Conservation (phyloP, 2,113 vertebrate species). For the Lepidothrix coronata region DNA sequence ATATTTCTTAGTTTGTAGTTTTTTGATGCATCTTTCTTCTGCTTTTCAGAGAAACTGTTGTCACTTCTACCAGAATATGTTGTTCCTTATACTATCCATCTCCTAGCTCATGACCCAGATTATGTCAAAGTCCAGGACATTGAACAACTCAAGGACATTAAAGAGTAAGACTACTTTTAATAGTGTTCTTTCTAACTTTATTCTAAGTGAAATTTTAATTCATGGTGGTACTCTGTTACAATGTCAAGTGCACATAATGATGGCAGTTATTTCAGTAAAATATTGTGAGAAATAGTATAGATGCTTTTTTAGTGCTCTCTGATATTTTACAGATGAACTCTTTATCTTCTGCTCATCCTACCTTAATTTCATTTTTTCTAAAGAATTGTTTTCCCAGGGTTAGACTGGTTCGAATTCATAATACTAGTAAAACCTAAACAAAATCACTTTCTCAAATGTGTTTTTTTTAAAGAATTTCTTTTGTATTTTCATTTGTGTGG, state of each 20-base stretch:
- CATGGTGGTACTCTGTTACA: not conserved
- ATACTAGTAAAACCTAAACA: not conserved
- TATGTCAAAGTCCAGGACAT: slow-evolving; percentile 98
- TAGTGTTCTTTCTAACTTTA: not conserved
- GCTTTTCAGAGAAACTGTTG: slow-evolving; percentile 89
- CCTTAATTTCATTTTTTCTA: not conserved
- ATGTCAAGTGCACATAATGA: not conserved
- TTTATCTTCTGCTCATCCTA: not conserved
- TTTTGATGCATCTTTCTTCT: slow-evolving; percentile 26
- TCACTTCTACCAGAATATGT: slow-evolving; percentile 97
- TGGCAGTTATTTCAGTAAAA: not conserved
- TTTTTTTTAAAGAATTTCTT: not conserved
- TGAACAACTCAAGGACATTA: slow-evolving; percentile 98
- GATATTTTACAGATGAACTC: not conserved
- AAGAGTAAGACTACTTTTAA: slow-evolving; percentile 88
- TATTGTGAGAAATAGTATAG: not conserved
- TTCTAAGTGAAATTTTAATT: not conserved
- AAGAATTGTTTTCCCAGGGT: not conserved
- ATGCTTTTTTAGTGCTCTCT: not conserved
- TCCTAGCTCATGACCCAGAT: slow-evolving; percentile 97
- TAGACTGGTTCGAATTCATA: not conserved
- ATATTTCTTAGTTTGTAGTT: not conserved
- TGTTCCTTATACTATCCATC: slow-evolving; percentile 97
- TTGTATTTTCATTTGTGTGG: not conserved
- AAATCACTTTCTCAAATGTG: not conserved